Evolutionary conservation across 2,113 vertebrate genomes (phyloP).

Genomic region (Philantomba maxwellii): DNA sequence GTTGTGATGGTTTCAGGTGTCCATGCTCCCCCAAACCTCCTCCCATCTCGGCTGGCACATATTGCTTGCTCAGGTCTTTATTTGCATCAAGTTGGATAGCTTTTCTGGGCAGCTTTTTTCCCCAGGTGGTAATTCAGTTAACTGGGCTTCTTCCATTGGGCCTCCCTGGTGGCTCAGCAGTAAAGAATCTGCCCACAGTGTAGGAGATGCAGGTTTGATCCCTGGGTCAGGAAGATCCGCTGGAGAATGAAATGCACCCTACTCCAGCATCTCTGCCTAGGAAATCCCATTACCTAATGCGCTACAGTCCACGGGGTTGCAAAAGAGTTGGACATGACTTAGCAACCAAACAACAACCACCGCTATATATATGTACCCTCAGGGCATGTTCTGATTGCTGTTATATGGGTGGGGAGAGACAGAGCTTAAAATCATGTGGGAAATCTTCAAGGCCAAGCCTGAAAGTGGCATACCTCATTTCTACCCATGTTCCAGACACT

Average conservation of each 20-base stretch:
- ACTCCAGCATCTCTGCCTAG: background rate
- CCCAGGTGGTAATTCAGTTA: background rate
- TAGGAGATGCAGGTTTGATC: background rate
- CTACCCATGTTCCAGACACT: background rate
- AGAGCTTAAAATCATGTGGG: background rate
- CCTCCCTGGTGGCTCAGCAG: background rate
- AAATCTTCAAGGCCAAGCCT: background rate
- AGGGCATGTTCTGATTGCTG: background rate
- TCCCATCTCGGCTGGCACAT: background rate
- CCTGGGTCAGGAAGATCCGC: background rate
- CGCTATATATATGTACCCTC: background rate
- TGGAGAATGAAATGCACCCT: background rate
- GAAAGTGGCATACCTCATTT: background rate
- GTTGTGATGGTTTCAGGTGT: background rate
- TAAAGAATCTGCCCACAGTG: background rate
- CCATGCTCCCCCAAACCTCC: background rate
- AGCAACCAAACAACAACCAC: background rate
- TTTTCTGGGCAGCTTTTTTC: background rate
- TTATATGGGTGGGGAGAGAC: background rate
- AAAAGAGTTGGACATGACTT: background rate
- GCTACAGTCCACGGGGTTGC: background rate
- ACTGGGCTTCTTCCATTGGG: background rate
- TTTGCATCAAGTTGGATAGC: background rate
- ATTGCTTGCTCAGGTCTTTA: background rate
- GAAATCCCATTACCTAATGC: background rate